Evolutionary conservation across 2,888 invertebrate species (phyloP), one percentile per base, ranked within the genome.

Genomic region (Eupeodes luniger): DNA sequence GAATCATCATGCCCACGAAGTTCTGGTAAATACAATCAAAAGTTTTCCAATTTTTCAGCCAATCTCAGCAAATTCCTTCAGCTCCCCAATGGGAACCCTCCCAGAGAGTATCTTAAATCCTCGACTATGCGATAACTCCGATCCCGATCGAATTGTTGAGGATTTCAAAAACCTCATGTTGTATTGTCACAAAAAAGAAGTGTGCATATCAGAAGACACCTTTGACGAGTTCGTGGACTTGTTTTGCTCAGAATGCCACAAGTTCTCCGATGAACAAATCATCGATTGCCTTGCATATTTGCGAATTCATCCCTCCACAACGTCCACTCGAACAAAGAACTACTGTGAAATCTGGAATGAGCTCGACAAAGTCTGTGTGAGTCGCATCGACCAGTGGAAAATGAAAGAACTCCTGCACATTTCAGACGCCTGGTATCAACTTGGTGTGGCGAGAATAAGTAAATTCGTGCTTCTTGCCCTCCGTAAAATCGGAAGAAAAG

Each of bases 311-410:
- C 95, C 96, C 0, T 92, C 92, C 69, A 94, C 95, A 16, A 92
- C 93, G 19, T 94, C 95, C 0, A 93, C 94, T 10, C 93, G 94
- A 75, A 94, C 95, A 5, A 94, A 94, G 82, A 96, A 96, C 92
- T 96, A 94, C 90, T 94, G 95, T 80, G 95, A 95, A 91, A 92
- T 97, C 1, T 96, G 96, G 96, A 95, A 94, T 72, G 95, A 95
- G 12, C 91, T 97, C 67, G 96, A 97, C 91, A 94, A 95, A 89
- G 95, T 95, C 77, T 96, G 96, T 90, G 91, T 94, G 16, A 90
- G 93, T 0, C 92, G 94, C 55, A 91, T 94, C 87, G 91, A 92
- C 0, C 90, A 91, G 0, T 96, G 96, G 96, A 91, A 94, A 19
- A 91, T 92, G 14, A 94, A 95, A 69, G 94, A 95, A 90, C 91